Base-by-base conservation (phyloP, 2,113 vertebrate genomes). In the Callipepla californica region DNA sequence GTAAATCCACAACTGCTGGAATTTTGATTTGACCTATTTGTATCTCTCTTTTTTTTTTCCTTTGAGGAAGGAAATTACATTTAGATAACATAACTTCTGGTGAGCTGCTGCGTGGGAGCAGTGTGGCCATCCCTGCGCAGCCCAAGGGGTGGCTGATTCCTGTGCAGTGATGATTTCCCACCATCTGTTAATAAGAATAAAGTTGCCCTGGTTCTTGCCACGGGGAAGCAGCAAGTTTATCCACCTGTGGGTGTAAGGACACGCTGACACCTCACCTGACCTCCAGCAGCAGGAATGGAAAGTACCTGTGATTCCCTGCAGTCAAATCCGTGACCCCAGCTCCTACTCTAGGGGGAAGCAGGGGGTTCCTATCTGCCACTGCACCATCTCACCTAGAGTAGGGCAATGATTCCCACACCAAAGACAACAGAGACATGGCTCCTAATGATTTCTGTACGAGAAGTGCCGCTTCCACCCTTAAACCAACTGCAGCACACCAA, bases 41-140 rank as follows among this genome's bases (percentile, higher is more conserved):
- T 32, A 30, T n/a, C 50, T 55, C 34, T 63, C 28, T 57, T 62
- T 66, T 90, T 26, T 62, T 67, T 89, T 30, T 62, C 40, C 44
- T 21, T 17, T 30, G 51, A 26, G 14, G 32, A 66, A 76, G 30
- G 73, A 84, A 84, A 79, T 69, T 26, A 38, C 19, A 59, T 57
- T 75, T 23, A n/a, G 26, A 61, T 19, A 16, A 78, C 74, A 67
- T 12, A 40, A 61, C 18, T 75, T 16, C 16, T 17, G 25, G 80
- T 36, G 77, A 73, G 79, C 13, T 1, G 45, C 75, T 3, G 45
- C 62, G 10, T 13, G 77, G 85, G 51, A 88, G 75, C 36, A 48
- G 80, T 57, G 74, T 0, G 0, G 73, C 8, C 3, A 2, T 0
- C 0, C 6, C 47, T 19, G 8, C 0, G 5, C n/a, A 2, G 11